A percentile compares a stretch with the other conserved stretches of the same genome.
Conservation (phyloP, 2,797 vertebrate species). For the Pampus argenteus region DNA sequence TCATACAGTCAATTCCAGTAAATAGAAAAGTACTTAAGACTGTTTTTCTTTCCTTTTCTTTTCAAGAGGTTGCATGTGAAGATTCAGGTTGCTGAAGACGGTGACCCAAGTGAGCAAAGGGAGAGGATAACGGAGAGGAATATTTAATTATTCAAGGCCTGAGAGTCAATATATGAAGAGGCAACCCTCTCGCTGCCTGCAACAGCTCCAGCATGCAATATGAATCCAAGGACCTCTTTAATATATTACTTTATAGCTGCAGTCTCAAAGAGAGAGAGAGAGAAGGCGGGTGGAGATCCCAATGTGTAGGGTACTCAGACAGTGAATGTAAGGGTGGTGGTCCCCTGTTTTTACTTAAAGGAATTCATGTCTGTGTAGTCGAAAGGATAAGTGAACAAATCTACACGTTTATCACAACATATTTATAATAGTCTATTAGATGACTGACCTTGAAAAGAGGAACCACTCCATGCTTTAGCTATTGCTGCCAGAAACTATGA, state of each 20-base stretch:
- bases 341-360: not conserved
- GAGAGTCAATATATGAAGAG: constrained; percentile 64
- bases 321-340: not conserved
- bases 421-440: constrained; percentile 23
- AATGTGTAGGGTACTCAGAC: not conserved
- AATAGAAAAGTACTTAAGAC: not conserved
- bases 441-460: constrained; percentile 5
- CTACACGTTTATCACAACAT: not conserved
- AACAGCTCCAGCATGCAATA: constrained; percentile 26
- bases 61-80: constrained; percentile 20
- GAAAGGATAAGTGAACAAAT: not conserved
- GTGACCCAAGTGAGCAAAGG: constrained; percentile 36
- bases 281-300: constrained; percentile 5
- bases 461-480: not conserved
- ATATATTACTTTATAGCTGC: constrained; percentile 29
- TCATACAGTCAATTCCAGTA: not conserved
- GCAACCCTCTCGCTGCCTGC: constrained; percentile 22
- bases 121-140: constrained; percentile 51
- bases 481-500: constrained; percentile 10
- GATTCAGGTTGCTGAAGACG: constrained; percentile 30
- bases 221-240: constrained; percentile 36
- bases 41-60: constrained; percentile 1
- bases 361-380: not conserved
- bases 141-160: constrained; percentile 70
- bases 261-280: constrained; percentile 2